Evolutionary conservation across 2,888 invertebrate species (phyloP), one percentile per base, ranked within the genome.

Genomic region (Molanna angustata): DNA sequence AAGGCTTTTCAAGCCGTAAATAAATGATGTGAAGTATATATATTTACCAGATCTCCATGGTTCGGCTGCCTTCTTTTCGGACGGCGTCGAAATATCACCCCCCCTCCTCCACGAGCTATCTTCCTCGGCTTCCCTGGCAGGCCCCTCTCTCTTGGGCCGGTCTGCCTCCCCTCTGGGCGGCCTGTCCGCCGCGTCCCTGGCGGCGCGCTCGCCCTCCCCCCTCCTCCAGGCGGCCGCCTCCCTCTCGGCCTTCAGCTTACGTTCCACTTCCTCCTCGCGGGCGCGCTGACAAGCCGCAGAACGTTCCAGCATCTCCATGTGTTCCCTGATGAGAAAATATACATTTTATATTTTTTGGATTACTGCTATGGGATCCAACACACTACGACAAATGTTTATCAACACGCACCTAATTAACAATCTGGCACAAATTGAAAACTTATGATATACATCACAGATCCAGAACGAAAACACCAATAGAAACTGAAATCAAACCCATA

Each of bases 261-360:
- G 78, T 42, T 84, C 83, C 0, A 86, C 79, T 60, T 88, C 88
- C 4, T 86, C 88, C 55, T 90, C 87, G 61, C 83, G 83, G 13
- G 82, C 84, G 33, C 84, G 76, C 1, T 78, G 80, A 60, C 82
- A 83, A 13, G 84, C 85, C 3, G 83, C 83, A 0, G 76, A 74
- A 43, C 83, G 79, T 31, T 86, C 85, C 35, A 85, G 66, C 74
- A 82, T 82, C 54, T 86, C 86, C 60, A 80, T 71, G 66, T 81
- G 83, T 67, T 81, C 88, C 67, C 75, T 84, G 69, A 44, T 59
- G 54, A 61, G 19, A n/a, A 14, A 17, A 4, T 6, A 45, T n/a
- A n/a, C n/a, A n/a, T n/a, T n/a, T n/a, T n/a, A n/a, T n/a, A n/a
- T n/a, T n/a, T n/a, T n/a, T n/a, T n/a, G n/a, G n/a, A n/a, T n/a